Evolutionary conservation across 2,888 invertebrate species (phyloP), one percentile per base, ranked within the genome.

Genomic region (Abscondita cerata): DNA sequence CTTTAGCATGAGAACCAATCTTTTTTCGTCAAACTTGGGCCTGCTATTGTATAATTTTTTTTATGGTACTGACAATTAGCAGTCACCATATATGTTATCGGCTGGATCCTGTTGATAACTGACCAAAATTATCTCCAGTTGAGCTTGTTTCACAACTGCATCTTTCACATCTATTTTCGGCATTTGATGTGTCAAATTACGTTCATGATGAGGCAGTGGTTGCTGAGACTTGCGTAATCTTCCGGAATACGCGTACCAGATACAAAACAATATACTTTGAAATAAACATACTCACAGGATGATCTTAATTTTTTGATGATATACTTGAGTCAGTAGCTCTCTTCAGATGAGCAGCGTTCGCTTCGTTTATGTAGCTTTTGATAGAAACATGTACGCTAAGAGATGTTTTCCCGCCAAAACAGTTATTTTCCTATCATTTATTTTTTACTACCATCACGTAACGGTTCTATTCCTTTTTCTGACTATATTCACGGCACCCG

Each of bases 91-190:
- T 51, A 34, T 51, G 51, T 51, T 52, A 38, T 40, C 19, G 52
- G 52, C 38, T 52, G 51, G 51, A 51, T 34, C n/a, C 36, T 51
- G 20, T 52, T 40, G 25, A 52, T 52, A 52, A 52, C n/a, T 19
- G 38, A 52, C 25, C 40, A 20, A 52, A 38, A 40, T 40, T 40
- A 36, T 51, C 51, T 51, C 51, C 51, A 51, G 51, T 51, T 19
- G 51, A 38, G 18, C 34, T 16, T 51, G 19, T 36, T 51, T 33
- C 51, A 52, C 40, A 52, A 52, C 52, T 52, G 40, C 40, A 52
- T 9, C 19, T 40, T 52, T 52, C 15, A 52, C 40, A 16, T 51
- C 34, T 51, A 51, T 51, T 48, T 48, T 31, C 6, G 31, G 20
- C 48, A 48, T 31, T 31, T 51, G 36, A 51, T 51, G 51, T 18